Conservation (phyloP, 2,888 invertebrate genomes). For the Orchesellides sinensis region DNA sequence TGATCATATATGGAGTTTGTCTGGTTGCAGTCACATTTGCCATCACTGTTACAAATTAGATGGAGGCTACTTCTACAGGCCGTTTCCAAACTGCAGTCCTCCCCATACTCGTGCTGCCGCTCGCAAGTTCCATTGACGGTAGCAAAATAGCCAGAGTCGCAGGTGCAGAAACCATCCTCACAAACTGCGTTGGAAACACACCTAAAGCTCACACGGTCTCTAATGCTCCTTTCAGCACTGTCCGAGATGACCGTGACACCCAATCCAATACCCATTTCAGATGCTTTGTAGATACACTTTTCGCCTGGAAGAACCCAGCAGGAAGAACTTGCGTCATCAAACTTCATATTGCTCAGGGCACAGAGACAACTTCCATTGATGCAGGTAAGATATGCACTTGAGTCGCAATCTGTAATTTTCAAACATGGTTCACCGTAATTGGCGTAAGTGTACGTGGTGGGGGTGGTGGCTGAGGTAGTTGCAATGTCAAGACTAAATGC, state of each 20-base stretch:
- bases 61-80: constrained; percentile 37
- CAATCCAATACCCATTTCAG: constrained; percentile 15
- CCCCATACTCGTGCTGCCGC: constrained; percentile 24
- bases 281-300: constrained; percentile 29
- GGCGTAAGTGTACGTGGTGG: neutral
- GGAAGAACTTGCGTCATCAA: constrained; percentile 32
- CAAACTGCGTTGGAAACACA: constrained; percentile 42
- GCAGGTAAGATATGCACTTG: constrained; percentile 45
- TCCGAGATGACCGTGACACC: neutral
- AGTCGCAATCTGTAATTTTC: constrained; percentile 32
- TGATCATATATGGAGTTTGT: constrained; percentile 26
- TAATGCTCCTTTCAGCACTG: constrained; percentile 24
- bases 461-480: neutral
- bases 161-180: constrained; percentile 35
- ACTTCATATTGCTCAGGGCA: constrained; percentile 24
- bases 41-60: constrained; percentile 27
- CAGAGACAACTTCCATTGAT: constrained; percentile 42
- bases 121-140: constrained; percentile 38
- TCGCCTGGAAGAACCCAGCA: constrained; percentile 47
- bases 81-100: constrained; percentile 3
- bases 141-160: constrained; percentile 32
- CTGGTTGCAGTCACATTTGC: constrained; percentile 29
- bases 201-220: constrained; percentile 28
- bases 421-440: constrained; percentile 50
- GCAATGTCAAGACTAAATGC: too few relatives aligned